These are phyloP conservation scores for human (Homo sapiens) DNA, from an alignment of 2,113 vertebrate species.

Conservation along the genomic window GRCh38 chr4:101268501-101269000, in stretches of 20 bases:
- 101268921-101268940: conserved; percentile 19
- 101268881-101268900: conserved; percentile 14
- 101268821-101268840: neutral
- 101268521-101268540: neutral
- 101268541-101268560: neutral
- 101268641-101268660: neutral
- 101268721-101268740: neutral
- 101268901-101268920: neutral
- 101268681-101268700: neutral
- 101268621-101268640: neutral
- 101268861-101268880: neutral
- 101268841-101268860: neutral
- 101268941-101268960: neutral
- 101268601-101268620: neutral
- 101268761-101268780: neutral
- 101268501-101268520: neutral
- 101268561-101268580: neutral
- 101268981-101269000: neutral
- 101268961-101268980: neutral
- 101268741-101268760: neutral
- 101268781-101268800: neutral
- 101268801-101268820: neutral
- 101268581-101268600: neutral
- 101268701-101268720: neutral
- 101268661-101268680: neutral